Evolutionary conservation across 2,797 vertebrate genomes (phyloP).

Genomic region (Zenarchopterus dispar): DNA sequence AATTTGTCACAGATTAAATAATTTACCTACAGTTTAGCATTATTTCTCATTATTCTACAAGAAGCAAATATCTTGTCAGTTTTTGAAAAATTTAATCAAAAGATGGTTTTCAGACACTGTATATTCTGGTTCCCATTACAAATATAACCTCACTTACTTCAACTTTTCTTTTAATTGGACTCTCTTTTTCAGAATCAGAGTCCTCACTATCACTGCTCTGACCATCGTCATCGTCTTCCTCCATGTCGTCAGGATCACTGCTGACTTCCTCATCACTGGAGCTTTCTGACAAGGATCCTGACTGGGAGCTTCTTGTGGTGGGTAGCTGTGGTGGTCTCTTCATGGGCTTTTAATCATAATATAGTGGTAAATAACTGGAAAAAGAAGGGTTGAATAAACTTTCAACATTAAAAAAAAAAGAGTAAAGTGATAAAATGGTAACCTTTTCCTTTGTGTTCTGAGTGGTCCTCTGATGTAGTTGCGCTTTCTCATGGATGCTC

Average conservation of each 20-base stretch:
- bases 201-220: conserved; percentile 89
- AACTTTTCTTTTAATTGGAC: conserved; percentile 81
- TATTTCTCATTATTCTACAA: not conserved
- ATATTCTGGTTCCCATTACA: not conserved
- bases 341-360: conserved; percentile 80
- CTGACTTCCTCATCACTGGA: conserved; percentile 90
- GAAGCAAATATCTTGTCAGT: not conserved
- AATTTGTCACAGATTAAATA: not conserved
- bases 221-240: conserved; percentile 86
- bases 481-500: conserved; percentile 75
- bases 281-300: conserved; percentile 89
- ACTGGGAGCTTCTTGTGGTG: conserved; percentile 91
- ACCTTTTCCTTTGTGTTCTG: conserved; percentile 91
- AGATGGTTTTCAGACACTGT: not conserved
- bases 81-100: not conserved
- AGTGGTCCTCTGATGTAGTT: conserved; percentile 76
- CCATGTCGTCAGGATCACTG: conserved; percentile 91
- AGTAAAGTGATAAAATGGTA: conserved; percentile 32
- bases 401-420: not conserved
- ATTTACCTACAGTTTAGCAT: not conserved
- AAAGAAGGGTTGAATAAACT: not conserved
- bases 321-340: conserved; percentile 87
- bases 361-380: not conserved
- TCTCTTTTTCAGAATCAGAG: conserved; percentile 88
- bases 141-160: conserved; percentile 67